Base-by-base conservation (phyloP, 2,888 invertebrate species). In the Cephus runcator region DNA sequence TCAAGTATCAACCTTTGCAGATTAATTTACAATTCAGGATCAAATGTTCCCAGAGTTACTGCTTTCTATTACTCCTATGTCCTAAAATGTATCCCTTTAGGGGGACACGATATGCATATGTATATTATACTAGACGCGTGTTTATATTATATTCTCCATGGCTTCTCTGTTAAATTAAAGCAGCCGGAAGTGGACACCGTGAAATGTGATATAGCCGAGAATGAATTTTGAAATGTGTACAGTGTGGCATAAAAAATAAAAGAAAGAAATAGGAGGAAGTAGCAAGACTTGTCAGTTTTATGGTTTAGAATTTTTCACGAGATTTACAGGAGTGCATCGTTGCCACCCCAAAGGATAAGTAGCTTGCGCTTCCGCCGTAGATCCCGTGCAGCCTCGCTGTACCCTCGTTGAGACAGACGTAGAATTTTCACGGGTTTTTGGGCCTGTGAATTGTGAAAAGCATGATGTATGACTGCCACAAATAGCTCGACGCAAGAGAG, bases 391-490 rank as follows among this genome's bases (percentile, higher is more conserved):
- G 71, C 23, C 56, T 56, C 23, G 9, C 56, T 56, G 9, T 56
- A 23, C 23, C 56, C 71, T 31, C 12, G 71, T 4, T 33, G 31
- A 71, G 71, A 31, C 31, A 71, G 71, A 31, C 71, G 71, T 31
- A 71, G 71, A 71, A 87, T 84, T 89, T 88, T 88, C 85, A 88
- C 85, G 88, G 87, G 82, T 87, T 85, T 88, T 83, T 69, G 75
- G 83, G 84, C 85, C 86, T 56, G 23, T 56, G 87, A 88, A 88
- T 89, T 88, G 86, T 87, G 86, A 89, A 87, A 86, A 86, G 89
- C 87, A 90, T 89, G 90, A 90, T 86, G 87, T 86, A 90, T 89
- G 83, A 87, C 84, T 81, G 81, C 83, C 76, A 84, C 85, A 85
- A 87, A 84, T 83, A 82, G 83, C 77, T 75, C 77, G 80, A 83